These are phyloP conservation scores for Altica lythri DNA, from an alignment of 2,888 invertebrate genomes.

Conservation along the genomic window DNA sequence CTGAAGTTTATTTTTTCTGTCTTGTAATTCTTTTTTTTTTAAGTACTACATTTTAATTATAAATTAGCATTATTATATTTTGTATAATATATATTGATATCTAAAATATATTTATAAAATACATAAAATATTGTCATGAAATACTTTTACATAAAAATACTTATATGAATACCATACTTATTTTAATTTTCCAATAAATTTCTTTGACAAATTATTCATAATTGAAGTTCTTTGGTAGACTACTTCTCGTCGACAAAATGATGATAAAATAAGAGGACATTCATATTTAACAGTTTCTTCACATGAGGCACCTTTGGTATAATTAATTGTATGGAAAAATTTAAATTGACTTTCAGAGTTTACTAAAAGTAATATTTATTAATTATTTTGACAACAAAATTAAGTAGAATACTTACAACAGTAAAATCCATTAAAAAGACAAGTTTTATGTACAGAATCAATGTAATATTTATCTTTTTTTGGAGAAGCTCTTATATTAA, in stretches of 20 bases:
- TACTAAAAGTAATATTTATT: slow-evolving; percentile 66
- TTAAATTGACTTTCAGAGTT: slow-evolving; percentile 65
- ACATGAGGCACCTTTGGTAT: slow-evolving; percentile 56
- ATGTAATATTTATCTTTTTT: slow-evolving; percentile 61
- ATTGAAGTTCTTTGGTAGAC: slow-evolving; percentile 52
- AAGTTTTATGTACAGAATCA: slow-evolving; percentile 67
- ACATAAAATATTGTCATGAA: too few relatives aligned
- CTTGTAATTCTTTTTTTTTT: too few relatives aligned
- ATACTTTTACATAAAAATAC: too few relatives aligned
- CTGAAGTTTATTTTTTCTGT: too few relatives aligned
- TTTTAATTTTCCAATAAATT: slow-evolving; percentile 41
- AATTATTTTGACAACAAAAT: too few relatives aligned
- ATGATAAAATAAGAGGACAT: slow-evolving; percentile 65
- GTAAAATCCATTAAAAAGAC: slow-evolving; percentile 62
- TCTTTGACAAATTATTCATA: slow-evolving; percentile 51
- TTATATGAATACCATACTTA: too few relatives aligned
- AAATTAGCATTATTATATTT: too few relatives aligned
- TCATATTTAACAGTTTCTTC: slow-evolving; percentile 65
- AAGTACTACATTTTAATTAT: too few relatives aligned
- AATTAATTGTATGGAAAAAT: slow-evolving; percentile 56
- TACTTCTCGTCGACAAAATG: slow-evolving; percentile 65
- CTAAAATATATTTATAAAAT: too few relatives aligned
- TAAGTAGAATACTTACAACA: slow-evolving; percentile 62
- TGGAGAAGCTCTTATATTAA: slow-evolving; percentile 61
- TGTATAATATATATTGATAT: too few relatives aligned